Evolutionary conservation across 2,113 vertebrate species (phyloP).

Genomic region (Perognathus longimembris): DNA sequence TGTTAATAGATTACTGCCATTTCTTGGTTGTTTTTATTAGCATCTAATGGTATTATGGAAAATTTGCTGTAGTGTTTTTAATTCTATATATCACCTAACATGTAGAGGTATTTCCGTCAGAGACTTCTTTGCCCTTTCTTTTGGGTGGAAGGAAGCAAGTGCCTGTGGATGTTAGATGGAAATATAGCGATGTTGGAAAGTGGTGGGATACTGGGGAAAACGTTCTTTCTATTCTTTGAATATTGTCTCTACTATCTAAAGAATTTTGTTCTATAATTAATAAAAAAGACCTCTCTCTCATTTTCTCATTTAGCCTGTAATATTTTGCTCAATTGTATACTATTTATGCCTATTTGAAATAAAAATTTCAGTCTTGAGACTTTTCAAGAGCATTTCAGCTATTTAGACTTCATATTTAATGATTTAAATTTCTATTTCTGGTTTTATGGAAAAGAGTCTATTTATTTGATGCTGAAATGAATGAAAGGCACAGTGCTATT

Average conservation of each 20-base stretch:
- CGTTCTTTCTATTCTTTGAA: slow-evolving; percentile 64
- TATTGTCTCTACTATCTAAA: slow-evolving; percentile 39
- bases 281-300: slow-evolving; percentile 5
- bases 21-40: not conserved
- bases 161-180: not conserved
- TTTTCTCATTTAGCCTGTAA: slow-evolving; percentile 61
- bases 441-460: slow-evolving; percentile 46
- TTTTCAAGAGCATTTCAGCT: slow-evolving; percentile 56
- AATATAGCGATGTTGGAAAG: not conserved
- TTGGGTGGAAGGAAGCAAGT: not conserved
- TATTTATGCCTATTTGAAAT: slow-evolving; percentile 60
- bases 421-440: slow-evolving; percentile 36
- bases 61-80: not conserved
- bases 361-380: slow-evolving; percentile 54
- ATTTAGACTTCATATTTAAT: slow-evolving; percentile 26
- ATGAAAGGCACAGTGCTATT: slow-evolving; percentile 1
- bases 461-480: slow-evolving; percentile 21
- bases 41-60: not conserved
- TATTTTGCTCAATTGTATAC: slow-evolving; percentile 48
- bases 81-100: not conserved
- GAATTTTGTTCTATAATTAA: slow-evolving; percentile 61
- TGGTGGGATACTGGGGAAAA: slow-evolving; percentile 9
- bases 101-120: slow-evolving; percentile 44
- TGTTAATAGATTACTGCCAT: not conserved
- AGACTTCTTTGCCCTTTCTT: slow-evolving; percentile 32